Conservation (phyloP, 2,113 vertebrate genomes). For the Sarotherodon lohbergeri region DNA sequence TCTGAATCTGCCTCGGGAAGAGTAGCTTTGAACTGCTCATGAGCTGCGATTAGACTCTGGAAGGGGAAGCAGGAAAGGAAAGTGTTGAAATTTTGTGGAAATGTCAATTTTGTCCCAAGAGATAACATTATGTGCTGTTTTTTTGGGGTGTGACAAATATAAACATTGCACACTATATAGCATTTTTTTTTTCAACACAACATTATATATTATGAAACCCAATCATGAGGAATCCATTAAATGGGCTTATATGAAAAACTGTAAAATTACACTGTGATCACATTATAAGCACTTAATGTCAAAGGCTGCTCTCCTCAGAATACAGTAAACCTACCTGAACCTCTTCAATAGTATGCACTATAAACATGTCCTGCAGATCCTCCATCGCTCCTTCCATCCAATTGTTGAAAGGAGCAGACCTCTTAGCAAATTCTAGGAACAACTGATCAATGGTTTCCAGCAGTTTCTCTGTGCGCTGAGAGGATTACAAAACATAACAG, state of each 20-base stretch:
- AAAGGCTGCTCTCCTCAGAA: background rate
- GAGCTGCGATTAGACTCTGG: slow-evolving; percentile 90
- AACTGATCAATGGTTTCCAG: slow-evolving; percentile 79
- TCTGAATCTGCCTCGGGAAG: slow-evolving; percentile 84
- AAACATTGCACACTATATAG: background rate
- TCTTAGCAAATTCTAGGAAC: slow-evolving; percentile 79
- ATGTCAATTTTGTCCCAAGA: background rate
- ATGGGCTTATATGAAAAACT: background rate
- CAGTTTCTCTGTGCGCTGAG: slow-evolving; percentile 76
- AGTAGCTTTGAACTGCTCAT: slow-evolving; percentile 84
- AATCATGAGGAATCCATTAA: background rate
- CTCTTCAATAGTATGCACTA: slow-evolving; percentile 92
- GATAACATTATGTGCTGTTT: background rate
- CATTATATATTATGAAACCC: background rate
- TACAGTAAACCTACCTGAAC: slow-evolving; percentile 79
- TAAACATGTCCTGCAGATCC: slow-evolving; percentile 79
- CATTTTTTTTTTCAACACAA: background rate
- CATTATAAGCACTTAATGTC: background rate
- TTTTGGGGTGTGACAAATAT: background rate
- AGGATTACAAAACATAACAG: background rate
- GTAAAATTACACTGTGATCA: background rate
- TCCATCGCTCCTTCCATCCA: slow-evolving; percentile 82
- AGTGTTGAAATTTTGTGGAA: background rate
- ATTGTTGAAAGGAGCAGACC: slow-evolving; percentile 79
- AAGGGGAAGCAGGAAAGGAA: background rate